Evolutionary conservation across 2,113 vertebrate species (phyloP).

Genomic region (Catagonus wagneri): DNA sequence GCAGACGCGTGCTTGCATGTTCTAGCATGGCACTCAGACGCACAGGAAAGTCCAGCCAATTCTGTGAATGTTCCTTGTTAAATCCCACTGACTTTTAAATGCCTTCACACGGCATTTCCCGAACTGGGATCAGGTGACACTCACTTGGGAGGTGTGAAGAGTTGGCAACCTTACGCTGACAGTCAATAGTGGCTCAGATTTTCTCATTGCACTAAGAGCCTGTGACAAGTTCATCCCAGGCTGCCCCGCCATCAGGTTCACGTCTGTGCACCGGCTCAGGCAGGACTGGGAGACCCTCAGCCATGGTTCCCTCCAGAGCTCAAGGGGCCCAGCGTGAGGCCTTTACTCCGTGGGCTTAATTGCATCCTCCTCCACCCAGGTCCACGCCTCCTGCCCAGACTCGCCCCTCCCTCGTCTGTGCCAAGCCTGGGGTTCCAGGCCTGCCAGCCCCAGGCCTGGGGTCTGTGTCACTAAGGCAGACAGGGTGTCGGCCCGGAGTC

Average conservation of each 20-base stretch:
- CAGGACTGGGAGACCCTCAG: neutral
- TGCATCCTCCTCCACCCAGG: neutral
- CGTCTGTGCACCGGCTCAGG: neutral
- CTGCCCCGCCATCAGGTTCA: neutral
- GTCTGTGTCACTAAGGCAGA: neutral
- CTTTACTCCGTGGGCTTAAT: too few relatives aligned
- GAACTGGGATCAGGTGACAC: conserved; percentile 4
- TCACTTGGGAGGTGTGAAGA: conserved; percentile 47
- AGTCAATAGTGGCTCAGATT: neutral
- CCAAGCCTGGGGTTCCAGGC: neutral
- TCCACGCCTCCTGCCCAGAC: neutral
- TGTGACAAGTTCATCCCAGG: neutral
- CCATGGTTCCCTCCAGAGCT: neutral
- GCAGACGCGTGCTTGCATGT: neutral
- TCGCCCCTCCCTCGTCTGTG: accelerated
- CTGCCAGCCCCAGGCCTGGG: neutral
- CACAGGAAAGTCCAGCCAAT: neutral
- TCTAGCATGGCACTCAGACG: neutral
- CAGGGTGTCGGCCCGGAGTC: neutral
- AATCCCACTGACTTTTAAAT: conserved; percentile 76
- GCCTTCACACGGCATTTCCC: conserved; percentile 72
- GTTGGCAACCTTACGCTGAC: conserved; percentile 9
- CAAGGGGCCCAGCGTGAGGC: accelerated
- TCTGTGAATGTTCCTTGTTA: neutral
- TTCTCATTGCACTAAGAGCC: neutral